Base-by-base conservation (phyloP, 2,797 vertebrate species). In the Decapterus maruadsi region DNA sequence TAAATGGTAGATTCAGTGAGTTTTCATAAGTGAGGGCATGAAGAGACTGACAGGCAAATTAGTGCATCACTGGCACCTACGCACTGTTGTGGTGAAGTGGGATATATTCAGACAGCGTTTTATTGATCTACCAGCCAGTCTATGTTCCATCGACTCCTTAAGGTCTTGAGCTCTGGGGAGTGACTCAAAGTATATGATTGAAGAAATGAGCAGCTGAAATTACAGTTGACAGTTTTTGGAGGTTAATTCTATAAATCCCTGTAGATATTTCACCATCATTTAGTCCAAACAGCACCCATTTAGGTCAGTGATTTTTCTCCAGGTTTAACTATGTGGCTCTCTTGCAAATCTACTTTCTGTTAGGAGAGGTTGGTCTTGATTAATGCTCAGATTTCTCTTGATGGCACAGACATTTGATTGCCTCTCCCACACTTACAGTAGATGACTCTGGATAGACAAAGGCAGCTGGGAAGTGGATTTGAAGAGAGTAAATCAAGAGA, bases 391-490 rank as follows among this genome's bases (percentile, higher is more conserved):
- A 53, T 72, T 63, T 58, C 16, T 68, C 53, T 63, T 55, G 64
- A 79, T 9, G 34, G 17, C 42, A 67, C 31, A 34, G 17, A 26
- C 29, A 46, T 76, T 74, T 71, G 57, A 74, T 79, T 77, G 62
- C 43, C n/a, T 64, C 74, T 55, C 69, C 36, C 31, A 48, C 46
- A 20, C 42, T 58, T 54, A 48, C 13, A 57, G 38, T 53, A 48
- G 51, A 61, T 34, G 51, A 38, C 34, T 40, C 19, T 54, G 38
- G 31, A 45, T 14, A 50, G 36, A 50, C 12, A 0, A 19, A 48
- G 53, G 46, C 17, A 19, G 22, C 16, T 20, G 26, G 26, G 29
- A 75, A 36, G 42, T 42, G 54, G 42, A 14, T 61, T 51, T 69
- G 55, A 69, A 42, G 61, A 46, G 8, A 42, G 7, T 17, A 66